Base-by-base conservation (phyloP, 2,888 invertebrate genomes). In the Aphidius colemani region DNA sequence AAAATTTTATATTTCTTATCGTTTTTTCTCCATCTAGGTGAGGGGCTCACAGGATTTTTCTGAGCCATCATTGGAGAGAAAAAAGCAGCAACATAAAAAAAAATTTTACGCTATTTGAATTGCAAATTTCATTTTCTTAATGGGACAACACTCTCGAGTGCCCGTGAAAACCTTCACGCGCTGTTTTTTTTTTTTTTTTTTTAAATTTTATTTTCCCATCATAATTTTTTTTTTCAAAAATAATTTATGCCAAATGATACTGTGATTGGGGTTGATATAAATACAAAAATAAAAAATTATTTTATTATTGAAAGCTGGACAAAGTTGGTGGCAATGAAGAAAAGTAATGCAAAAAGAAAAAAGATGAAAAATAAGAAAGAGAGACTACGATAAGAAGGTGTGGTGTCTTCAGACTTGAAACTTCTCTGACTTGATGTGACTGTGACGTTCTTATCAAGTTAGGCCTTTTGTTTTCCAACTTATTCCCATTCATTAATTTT, bases 71-170 rank as follows among this genome's bases (percentile, higher is more conserved):
- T 61, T 61, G 56, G 63, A 44, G 58, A 53, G 39, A 60, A 64
- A 61, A 51, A 48, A 53, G 61, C 18, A 58, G 46, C 61, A 51
- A 53, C 30, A 57, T 56, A 64, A 57, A 67, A 70, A 40, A 53
- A 45, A 63, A 53, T 65, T 65, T 56, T 60, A 55, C 65, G 57
- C 53, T 63, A 71, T 77, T 68, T 70, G 71, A 69, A 77, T 76
- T 75, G 72, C 72, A 72, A 74, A 75, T 77, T 76, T 78, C 75
- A 78, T 78, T 75, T 78, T 72, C 74, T 73, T 78, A 78, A 78
- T 78, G 79, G 74, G 69, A 55, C 67, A 60, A 57, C 57, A 57
- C 57, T 57, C 63, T 53, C 53, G 53, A 59, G 59, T 48, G 57
- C 60, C 58, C 60, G 41, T 55, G 61, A 30, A 57, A 57, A 57